Conservation (phyloP, 2,888 invertebrate species). For the Cantharis rustica region DNA sequence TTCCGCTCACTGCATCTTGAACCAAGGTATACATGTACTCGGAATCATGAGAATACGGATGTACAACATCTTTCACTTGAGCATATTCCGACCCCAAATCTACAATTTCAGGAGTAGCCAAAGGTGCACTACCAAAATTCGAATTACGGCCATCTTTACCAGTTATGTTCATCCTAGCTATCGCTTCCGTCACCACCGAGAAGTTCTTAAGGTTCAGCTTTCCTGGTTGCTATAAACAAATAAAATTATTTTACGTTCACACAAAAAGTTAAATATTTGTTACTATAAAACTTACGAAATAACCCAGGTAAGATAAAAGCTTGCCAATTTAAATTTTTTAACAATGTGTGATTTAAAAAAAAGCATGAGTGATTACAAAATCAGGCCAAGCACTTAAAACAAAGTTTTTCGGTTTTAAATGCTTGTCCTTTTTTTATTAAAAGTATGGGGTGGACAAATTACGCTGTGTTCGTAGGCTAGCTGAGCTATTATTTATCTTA, state of each 20-base stretch:
- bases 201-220: constrained; percentile 89
- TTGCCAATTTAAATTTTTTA: not conserved
- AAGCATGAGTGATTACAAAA: not conserved
- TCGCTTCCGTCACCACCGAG: constrained; percentile 85
- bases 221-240: constrained; percentile 73
- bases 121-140: constrained; percentile 70
- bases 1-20: constrained; percentile 67
- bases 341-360: not conserved
- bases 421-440: not conserved
- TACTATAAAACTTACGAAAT: not conserved
- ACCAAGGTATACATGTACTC: constrained; percentile 72
- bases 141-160: constrained; percentile 58
- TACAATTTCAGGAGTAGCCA: constrained; percentile 77
- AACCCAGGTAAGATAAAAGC: constrained; percentile 1
- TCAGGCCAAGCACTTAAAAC: not conserved
- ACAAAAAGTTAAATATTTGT: not conserved
- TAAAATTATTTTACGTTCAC: not conserved
- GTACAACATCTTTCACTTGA: constrained; percentile 61
- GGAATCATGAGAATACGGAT: constrained; percentile 58
- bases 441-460: not conserved
- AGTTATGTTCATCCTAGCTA: constrained; percentile 72
- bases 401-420: not conserved
- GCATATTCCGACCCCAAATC: constrained; percentile 77
- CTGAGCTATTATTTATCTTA: not conserved
- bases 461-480: not conserved